Conservation (phyloP, 92 coral and sea anemone species). For the Zoanthus gigantus region DNA sequence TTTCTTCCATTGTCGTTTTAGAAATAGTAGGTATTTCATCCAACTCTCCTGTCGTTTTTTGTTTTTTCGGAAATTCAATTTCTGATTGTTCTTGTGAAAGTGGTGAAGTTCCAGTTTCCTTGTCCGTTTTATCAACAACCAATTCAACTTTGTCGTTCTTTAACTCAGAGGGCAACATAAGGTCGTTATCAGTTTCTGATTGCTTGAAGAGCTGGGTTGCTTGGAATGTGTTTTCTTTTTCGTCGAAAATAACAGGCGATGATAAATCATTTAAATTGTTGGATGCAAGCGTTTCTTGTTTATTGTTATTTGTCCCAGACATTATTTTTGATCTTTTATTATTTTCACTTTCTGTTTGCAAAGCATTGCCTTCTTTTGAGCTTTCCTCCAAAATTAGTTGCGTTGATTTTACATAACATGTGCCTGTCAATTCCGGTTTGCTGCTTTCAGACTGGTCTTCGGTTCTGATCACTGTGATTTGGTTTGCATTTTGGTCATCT, state of each 20-base stretch:
- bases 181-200: not conserved
- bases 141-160: not conserved
- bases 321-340: not conserved
- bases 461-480: not conserved
- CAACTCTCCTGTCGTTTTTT: not conserved
- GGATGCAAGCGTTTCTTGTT: not conserved
- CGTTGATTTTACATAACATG: not conserved
- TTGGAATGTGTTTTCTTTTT: not conserved
- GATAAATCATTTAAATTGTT: not conserved
- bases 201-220: not conserved
- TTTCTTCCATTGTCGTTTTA: not conserved
- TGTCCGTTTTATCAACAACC: not conserved
- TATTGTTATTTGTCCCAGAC: not conserved
- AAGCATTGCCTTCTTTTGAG: not conserved
- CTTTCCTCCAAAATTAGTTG: not conserved
- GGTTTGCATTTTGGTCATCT: not conserved
- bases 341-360: constrained; percentile 10
- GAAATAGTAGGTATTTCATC: not conserved
- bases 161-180: not conserved
- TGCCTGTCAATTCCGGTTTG: not conserved
- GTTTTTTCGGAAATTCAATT: not conserved
- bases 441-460: constrained; percentile 4
- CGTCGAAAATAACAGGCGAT: not conserved
- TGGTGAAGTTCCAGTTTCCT: not conserved
- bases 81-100: not conserved